phyloP scores from a whole-genome alignment of 1,140 invertebrate species.

The Oscheius sp. region DNA sequence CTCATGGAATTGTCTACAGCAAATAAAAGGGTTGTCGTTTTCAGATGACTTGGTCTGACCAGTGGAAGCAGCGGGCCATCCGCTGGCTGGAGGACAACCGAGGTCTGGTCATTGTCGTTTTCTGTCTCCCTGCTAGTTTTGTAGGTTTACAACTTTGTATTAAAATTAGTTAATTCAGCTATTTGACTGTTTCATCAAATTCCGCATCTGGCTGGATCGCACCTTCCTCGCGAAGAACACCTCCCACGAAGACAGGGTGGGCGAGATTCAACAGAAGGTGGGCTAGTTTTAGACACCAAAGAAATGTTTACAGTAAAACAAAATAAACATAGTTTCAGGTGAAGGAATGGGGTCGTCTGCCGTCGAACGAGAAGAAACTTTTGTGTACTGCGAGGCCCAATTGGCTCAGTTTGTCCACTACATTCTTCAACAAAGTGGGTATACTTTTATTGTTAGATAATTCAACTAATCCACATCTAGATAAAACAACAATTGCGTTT shows the following conservation, averaged over 20 bases:
- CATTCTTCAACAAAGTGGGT: constrained; percentile 68
- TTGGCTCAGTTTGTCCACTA: constrained; percentile 71
- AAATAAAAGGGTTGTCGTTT: no score
- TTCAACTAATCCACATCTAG: no score
- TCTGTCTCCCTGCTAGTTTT: constrained; percentile 71
- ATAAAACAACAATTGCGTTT: no score
- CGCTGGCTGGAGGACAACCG: constrained; percentile 69
- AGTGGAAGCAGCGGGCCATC: constrained; percentile 56
- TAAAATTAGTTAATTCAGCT: constrained; percentile 49
- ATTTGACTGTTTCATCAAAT: constrained; percentile 66
- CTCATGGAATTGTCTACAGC: no score
- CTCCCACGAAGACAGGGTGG: constrained; percentile 67
- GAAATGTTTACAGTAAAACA: no score
- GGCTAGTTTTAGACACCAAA: background rate
- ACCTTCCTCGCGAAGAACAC: constrained; percentile 63
- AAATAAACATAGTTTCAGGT: constrained; percentile 20
- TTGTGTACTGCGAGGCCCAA: constrained; percentile 71
- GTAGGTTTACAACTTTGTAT: constrained; percentile 32
- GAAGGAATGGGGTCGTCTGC: constrained; percentile 67
- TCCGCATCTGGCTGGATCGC: constrained; percentile 63
- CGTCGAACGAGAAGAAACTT: constrained; percentile 64
- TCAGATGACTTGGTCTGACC: background rate
- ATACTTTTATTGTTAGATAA: no score
- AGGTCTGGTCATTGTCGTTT: constrained; percentile 69
- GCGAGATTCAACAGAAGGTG: constrained; percentile 67